Evolutionary conservation across 2,888 invertebrate species (phyloP).

Genomic region (Aporophyla lueneburgensis): DNA sequence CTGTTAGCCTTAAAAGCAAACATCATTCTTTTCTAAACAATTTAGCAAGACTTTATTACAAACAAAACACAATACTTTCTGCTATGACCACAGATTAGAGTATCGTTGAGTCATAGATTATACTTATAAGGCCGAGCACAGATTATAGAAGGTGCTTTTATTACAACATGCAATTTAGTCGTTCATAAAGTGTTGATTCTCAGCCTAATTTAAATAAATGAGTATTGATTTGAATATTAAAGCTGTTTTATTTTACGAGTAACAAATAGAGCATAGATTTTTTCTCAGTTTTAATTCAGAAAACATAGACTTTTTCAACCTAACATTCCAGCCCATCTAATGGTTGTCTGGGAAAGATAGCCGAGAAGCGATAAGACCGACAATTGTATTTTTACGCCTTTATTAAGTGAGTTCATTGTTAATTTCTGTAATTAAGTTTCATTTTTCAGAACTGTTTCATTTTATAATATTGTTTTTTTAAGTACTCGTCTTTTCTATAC

Average conservation of each 20-base stretch:
- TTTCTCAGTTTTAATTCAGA: background rate
- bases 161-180: background rate
- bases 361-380: background rate
- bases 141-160: too few species aligned
- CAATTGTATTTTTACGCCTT: background rate
- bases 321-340: background rate
- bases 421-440: background rate
- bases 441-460: background rate
- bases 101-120: too few species aligned
- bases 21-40: too few species aligned
- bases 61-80: too few species aligned
- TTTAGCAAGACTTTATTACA: too few species aligned
- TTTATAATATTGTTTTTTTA: background rate
- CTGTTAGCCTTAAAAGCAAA: too few species aligned
- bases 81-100: too few species aligned
- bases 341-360: conserved; percentile 14
- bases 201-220: background rate
- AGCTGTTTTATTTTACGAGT: background rate
- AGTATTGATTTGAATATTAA: background rate
- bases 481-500: background rate
- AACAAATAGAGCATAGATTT: background rate
- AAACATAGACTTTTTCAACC: background rate
- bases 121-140: too few species aligned
- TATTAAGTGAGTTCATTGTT: background rate
- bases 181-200: background rate